phyloP scores from a whole-genome alignment of 1,140 invertebrate species.

The Ganaspis sp. region DNA sequence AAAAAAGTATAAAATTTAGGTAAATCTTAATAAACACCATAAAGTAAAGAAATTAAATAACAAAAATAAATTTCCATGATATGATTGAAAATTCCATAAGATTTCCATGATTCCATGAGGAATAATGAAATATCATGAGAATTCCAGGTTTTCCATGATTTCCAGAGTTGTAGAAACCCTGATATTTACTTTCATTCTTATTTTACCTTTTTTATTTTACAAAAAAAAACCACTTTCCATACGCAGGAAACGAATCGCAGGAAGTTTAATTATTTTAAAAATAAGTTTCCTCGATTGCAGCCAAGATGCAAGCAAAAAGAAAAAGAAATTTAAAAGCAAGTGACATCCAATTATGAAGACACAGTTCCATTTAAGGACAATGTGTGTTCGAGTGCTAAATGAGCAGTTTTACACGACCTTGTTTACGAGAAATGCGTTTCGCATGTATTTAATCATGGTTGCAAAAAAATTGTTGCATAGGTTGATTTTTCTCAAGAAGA shows the following conservation, averaged over 20 bases:
- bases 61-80: too few relatives aligned
- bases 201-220: too few relatives aligned
- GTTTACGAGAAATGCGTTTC: slow-evolving; percentile 35
- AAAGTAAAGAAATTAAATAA: too few relatives aligned
- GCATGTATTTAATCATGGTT: slow-evolving; percentile 33
- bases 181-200: too few relatives aligned
- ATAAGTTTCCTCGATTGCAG: not conserved
- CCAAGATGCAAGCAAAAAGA: not conserved
- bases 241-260: not conserved
- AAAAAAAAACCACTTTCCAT: not conserved
- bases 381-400: slow-evolving; percentile 42
- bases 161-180: too few relatives aligned
- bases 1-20: too few relatives aligned
- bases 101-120: too few relatives aligned
- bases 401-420: slow-evolving; percentile 41
- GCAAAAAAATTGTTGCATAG: slow-evolving; percentile 39
- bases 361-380: slow-evolving; percentile 45
- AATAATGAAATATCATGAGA: too few relatives aligned
- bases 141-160: too few relatives aligned
- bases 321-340: slow-evolving; percentile 20
- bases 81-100: too few relatives aligned
- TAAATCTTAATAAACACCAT: too few relatives aligned
- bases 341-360: not conserved
- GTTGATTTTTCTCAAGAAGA: slow-evolving; percentile 31
- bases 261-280: not conserved